Percentiles rank a stretch among this genome's conserved stretches.
Evolutionary conservation across 1,140 invertebrate species (phyloP).

Genomic region (Diploscapter pachys): DNA sequence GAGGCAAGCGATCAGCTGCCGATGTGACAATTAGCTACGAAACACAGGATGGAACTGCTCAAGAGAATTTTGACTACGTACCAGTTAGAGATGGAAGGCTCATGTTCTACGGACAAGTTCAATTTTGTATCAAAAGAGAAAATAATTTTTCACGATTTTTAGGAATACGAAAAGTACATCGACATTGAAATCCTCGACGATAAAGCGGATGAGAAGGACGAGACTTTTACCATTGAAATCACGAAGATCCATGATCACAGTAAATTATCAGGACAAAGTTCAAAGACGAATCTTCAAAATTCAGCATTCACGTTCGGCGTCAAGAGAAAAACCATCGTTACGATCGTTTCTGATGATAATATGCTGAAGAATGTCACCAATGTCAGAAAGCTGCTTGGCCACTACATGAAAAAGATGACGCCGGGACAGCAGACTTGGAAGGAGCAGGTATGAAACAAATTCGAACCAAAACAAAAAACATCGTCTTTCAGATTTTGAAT

Average conservation of each 20-base stretch:
- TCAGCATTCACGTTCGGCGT: constrained; percentile 12
- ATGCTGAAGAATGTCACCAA: constrained; percentile 33
- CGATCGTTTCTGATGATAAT: constrained; percentile 36
- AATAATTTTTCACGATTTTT: constrained; percentile 3
- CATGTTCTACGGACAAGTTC: constrained; percentile 18
- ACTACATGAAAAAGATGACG: constrained; percentile 29
- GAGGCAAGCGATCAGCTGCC: not conserved
- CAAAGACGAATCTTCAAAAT: not conserved
- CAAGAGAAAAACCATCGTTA: constrained; percentile 19
- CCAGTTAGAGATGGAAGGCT: constrained; percentile 19
- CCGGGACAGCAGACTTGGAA: constrained; percentile 30
- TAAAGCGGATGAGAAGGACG: constrained; percentile 95
- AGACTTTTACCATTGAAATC: constrained; percentile 84
- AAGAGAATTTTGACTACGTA: constrained; percentile 18
- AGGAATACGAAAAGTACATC: constrained; percentile 60
- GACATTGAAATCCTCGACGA: constrained; percentile 84
- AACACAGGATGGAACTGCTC: constrained; percentile 31
- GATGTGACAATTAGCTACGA: constrained; percentile 13
- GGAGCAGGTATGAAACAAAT: constrained; percentile 18
- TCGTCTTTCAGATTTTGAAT: constrained; percentile 24
- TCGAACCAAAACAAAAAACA: not conserved
- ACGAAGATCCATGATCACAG: not conserved
- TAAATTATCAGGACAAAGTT: not conserved
- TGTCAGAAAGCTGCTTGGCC: constrained; percentile 28
- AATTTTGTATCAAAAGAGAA: not conserved